phyloP scores from a whole-genome alignment of 2,797 vertebrate species.

The Morelia viridis region DNA sequence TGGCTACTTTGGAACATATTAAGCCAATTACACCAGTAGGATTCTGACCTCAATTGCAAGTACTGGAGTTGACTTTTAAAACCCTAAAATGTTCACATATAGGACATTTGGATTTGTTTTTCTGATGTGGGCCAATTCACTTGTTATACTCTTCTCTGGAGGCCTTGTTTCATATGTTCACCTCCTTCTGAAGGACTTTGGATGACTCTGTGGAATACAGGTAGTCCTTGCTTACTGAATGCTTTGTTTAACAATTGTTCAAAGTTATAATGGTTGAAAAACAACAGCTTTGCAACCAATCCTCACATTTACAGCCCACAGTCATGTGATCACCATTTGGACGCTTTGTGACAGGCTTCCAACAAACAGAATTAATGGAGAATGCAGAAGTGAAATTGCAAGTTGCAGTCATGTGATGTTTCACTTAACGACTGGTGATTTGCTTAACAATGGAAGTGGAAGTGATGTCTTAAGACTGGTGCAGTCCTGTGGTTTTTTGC shows the following conservation, averaged over 20 bases:
- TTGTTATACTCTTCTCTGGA: background rate
- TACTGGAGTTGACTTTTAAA: background rate
- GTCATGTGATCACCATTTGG: background rate
- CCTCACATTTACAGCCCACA: background rate
- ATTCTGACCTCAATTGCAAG: background rate
- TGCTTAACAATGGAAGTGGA: background rate
- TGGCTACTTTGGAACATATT: background rate
- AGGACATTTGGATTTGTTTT: background rate
- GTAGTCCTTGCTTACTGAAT: background rate
- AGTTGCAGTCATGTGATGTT: background rate
- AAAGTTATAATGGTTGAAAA: background rate
- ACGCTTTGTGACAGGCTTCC: background rate
- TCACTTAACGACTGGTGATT: background rate
- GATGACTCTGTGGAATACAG: background rate
- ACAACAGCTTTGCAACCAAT: background rate
- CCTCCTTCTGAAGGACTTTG: background rate
- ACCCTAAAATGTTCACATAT: background rate
- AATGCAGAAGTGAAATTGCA: background rate
- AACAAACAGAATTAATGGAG: background rate
- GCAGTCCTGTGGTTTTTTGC: background rate
- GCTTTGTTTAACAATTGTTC: background rate
- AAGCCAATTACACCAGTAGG: background rate
- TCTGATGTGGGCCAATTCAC: background rate
- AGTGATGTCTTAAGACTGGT: background rate
- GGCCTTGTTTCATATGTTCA: background rate